Conservation (phyloP, 2,888 invertebrate genomes). For the Crepidodera aurea region DNA sequence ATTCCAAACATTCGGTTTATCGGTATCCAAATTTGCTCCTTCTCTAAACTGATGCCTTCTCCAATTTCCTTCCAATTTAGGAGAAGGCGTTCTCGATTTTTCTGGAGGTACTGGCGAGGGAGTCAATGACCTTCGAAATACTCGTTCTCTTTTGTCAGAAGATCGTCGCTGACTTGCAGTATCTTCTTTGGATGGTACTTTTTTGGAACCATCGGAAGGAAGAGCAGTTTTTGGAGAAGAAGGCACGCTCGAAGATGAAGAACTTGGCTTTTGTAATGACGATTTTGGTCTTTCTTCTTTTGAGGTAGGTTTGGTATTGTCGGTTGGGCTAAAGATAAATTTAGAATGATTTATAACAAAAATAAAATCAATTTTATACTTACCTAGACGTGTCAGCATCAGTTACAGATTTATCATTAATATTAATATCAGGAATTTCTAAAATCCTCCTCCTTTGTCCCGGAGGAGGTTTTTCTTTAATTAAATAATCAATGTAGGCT, state of each 20-base stretch:
- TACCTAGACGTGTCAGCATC: conserved; percentile 35
- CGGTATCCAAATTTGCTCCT: background rate
- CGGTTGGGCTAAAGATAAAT: conserved; percentile 10
- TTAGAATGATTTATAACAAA: no score
- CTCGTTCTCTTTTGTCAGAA: conserved; percentile 6
- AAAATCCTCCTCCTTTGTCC: conserved; percentile 31
- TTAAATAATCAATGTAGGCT: conserved; percentile 61
- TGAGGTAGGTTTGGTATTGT: conserved; percentile 18
- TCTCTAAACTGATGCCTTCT: conserved; percentile 7
- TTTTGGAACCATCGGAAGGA: background rate
- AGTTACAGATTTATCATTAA: conserved; percentile 6
- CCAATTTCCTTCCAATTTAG: conserved; percentile 19
- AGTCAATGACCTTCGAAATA: conserved; percentile 16
- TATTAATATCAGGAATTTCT: conserved; percentile 27
- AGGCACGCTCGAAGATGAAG: conserved; percentile 18
- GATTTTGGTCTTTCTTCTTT: conserved; percentile 15
- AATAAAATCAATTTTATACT: background rate
- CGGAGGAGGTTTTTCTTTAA: conserved; percentile 51
- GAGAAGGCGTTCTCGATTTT: background rate
- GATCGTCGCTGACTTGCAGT: background rate
- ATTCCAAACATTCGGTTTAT: conserved; percentile 12
- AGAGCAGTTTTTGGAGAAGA: no score
- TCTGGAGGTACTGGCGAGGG: conserved; percentile 16
- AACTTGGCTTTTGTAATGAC: conserved; percentile 13
- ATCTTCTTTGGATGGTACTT: background rate